Base-by-base conservation (phyloP, 2,888 invertebrate species). In the Euproctis similis region DNA sequence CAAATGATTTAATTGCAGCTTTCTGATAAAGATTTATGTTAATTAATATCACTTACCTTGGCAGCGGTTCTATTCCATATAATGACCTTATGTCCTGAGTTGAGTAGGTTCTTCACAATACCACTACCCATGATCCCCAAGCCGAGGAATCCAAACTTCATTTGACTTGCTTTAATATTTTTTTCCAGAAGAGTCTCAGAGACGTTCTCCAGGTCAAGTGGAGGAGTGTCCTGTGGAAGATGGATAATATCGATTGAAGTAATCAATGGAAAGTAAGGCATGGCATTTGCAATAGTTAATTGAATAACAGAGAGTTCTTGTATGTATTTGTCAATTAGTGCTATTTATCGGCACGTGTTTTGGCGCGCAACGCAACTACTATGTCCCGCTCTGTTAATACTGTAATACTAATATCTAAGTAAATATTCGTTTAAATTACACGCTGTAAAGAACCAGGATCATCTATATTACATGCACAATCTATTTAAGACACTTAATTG, bases 81-180 rank as follows among this genome's bases (percentile, higher is more conserved):
- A 46, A 94, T 89, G 28, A 98, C 95, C 61, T 92, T 92, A 68
- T 98, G 97, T 0, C 97, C 97, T 3, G 96, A 95, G 73, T 94
- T 92, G 56, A 97, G 89, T 29, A 98, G 87, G 73, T 97, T 97
- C 87, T 96, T 96, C 9, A 97, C 96, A 62, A 98, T 94, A 12
- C 96, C 96, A 36, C 93, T 90, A 26, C 97, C 97, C 94, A 98
- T 97, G 62, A 95, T 94, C 31, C 97, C 97, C 16, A 98, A 87
- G 0, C 98, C 98, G 13, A 98, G 89, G 78, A 98, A 97, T 13
- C 98, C 98, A 68, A 98, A 97, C 61, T 91, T 93, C 75, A 93
- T 88, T 42, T 88, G 88, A 11, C 96, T 95, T 1, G 97, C 92
- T 37, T 89, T 89, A 44, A 97, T 95, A 48, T 94, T 91, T 74